Evolutionary conservation across 2,113 vertebrate genomes (phyloP), one percentile per base, ranked within the genome.

Genomic region (Nothobranchius kuhntae): DNA sequence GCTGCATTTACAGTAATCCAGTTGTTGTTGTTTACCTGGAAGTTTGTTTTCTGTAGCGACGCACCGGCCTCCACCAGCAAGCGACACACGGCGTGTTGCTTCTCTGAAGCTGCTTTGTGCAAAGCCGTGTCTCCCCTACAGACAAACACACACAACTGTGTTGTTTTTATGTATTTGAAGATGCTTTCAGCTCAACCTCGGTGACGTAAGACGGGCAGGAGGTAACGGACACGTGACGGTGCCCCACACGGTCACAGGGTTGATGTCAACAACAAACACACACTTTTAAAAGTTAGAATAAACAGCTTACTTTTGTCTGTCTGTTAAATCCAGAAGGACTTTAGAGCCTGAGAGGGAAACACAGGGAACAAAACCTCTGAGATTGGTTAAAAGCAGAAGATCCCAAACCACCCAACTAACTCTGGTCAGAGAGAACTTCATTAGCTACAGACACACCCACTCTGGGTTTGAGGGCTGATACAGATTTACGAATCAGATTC

Each of bases 51-150:
- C 75, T 92, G 92, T 52, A 95, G 91, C 7, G 96, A 97, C 8
- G 96, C 96, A 47, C 97, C 96, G 0, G 95, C 95, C 9, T 98
- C 95, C 59, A 97, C 94, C 79, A 99, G 88, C 73, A 96, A 81
- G 63, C 94, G 94, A 89, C 96, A 98, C 68, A 96, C 84, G 0
- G 91, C 85, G 0, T 93, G 93, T 72, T 96, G 95, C 82, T 94
- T 91, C 80, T 94, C 94, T 69, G 86, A 94, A 71, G 96, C 95
- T 3, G 96, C 96, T 93, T 96, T 98, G 84, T 99, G 97, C 79
- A 99, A 78, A 0, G 97, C 96, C 0, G 96, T 99, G 81, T 98
- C 96, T 21, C 96, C 96, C 86, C 96, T 99, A 78, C 3, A 30
- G 53, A 64, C 53, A 53, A 51, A 63, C 53, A 65, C 38, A 62